Evolutionary conservation across 2,113 vertebrate species (phyloP).

Genomic region (Colius striatus): DNA sequence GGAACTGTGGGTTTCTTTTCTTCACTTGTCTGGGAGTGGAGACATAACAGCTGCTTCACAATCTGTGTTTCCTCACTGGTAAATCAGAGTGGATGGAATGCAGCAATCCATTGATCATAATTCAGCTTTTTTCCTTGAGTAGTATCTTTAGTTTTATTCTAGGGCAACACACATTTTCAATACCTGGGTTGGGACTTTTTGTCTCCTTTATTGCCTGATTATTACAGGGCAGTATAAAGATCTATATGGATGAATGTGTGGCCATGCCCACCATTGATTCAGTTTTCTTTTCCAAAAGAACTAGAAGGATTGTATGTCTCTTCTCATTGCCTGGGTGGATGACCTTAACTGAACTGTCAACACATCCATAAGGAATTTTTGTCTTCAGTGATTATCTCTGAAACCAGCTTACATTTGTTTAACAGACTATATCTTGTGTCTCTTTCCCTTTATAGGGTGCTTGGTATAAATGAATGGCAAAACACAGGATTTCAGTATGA

Average conservation of each 20-base stretch:
- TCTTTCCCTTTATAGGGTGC: conserved; percentile 76
- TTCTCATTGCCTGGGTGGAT: background rate
- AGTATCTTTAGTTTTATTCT: background rate
- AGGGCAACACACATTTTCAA: background rate
- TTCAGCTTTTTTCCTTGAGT: background rate
- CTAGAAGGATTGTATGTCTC: background rate
- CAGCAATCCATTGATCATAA: background rate
- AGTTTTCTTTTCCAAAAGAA: background rate
- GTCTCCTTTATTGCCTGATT: background rate
- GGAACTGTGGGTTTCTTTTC: background rate
- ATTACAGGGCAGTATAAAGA: background rate
- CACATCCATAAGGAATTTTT: background rate
- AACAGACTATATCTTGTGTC: background rate
- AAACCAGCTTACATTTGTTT: background rate
- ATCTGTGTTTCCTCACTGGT: background rate
- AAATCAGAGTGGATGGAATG: background rate
- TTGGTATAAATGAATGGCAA: conserved; percentile 94
- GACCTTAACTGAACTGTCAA: background rate
- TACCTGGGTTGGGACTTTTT: background rate
- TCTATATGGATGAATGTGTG: background rate
- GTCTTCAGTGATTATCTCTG: background rate
- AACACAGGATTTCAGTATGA: conserved; percentile 90
- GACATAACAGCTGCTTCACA: background rate
- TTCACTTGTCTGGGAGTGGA: background rate
- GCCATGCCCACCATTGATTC: background rate